Conservation (phyloP, 2,797 vertebrate species). For the Moxostoma hubbsi region DNA sequence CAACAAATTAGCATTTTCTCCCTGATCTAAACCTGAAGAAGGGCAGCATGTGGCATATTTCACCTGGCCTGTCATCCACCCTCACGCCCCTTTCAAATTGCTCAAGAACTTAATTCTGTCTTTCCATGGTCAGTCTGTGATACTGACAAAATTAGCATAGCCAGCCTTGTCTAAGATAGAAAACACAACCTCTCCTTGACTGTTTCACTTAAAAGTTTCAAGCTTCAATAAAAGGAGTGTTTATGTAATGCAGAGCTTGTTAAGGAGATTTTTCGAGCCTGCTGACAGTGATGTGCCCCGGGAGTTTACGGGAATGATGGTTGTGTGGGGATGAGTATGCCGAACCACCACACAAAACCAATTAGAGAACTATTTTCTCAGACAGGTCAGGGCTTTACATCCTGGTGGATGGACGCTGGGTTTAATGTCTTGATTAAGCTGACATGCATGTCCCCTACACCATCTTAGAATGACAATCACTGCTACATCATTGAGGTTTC, state of each 20-base stretch:
- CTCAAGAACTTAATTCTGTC: constrained; percentile 74
- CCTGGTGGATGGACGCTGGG: constrained; percentile 80
- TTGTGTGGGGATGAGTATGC: constrained; percentile 81
- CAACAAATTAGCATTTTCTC: constrained; percentile 75
- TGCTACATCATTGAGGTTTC: constrained; percentile 75
- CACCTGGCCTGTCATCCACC: constrained; percentile 77
- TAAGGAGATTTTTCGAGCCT: constrained; percentile 88
- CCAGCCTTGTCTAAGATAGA: constrained; percentile 18
- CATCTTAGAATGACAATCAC: constrained; percentile 87
- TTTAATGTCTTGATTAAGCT: constrained; percentile 93
- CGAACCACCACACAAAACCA: constrained; percentile 93
- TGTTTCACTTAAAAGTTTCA: constrained; percentile 60
- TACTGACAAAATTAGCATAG: constrained; percentile 78
- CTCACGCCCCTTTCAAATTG: constrained; percentile 76
- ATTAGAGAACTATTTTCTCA: constrained; percentile 92
- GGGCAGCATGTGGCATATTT: constrained; percentile 78
- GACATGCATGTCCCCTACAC: constrained; percentile 86
- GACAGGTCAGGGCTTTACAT: constrained; percentile 88
- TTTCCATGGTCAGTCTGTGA: constrained; percentile 65
- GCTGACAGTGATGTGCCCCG: constrained; percentile 90
- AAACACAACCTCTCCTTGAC: constrained; percentile 74
- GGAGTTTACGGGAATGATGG: constrained; percentile 83
- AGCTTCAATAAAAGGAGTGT: constrained; percentile 39
- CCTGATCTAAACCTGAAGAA: constrained; percentile 78
- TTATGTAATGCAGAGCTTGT: constrained; percentile 86